phyloP scores from a whole-genome alignment of 1,140 invertebrate species.

The Brachionus angularis region DNA sequence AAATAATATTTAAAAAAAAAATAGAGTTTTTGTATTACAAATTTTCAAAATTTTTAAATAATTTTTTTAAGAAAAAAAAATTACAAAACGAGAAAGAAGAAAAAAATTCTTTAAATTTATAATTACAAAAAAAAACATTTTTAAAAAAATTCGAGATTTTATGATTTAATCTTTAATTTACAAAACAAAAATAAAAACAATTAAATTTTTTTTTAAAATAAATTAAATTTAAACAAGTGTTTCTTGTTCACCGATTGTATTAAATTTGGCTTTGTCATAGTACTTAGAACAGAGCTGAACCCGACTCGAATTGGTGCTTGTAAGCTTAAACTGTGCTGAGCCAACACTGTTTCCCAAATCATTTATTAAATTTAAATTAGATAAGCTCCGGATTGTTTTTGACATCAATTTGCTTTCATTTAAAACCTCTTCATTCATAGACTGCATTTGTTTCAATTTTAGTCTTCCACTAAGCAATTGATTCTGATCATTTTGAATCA shows the following conservation, averaged over 20 bases:
- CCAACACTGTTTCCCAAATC: neutral
- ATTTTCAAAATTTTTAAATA: no score
- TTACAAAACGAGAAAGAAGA: no score
- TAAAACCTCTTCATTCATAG: neutral
- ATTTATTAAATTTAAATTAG: constrained; percentile 32
- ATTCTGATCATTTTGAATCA: constrained; percentile 27
- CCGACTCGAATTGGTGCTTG: no score
- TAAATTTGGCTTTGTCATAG: constrained; percentile 36
- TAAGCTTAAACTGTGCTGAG: neutral
- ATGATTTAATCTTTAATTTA: no score
- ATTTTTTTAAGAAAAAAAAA: no score
- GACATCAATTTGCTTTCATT: constrained; percentile 1
- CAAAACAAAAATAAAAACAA: constrained; percentile 18
- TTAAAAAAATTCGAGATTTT: constrained; percentile 2
- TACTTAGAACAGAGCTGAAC: constrained; percentile 25
- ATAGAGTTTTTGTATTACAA: no score
- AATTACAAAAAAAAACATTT: no score
- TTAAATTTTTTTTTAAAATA: no score
- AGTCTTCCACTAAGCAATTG: constrained; percentile 1
- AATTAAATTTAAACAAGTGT: constrained; percentile 41
- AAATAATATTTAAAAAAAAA: no score
- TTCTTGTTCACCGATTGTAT: constrained; percentile 44
- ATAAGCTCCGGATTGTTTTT: constrained; percentile 18
- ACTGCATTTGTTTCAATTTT: constrained; percentile 14
- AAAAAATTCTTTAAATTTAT: no score